phyloP scores from a whole-genome alignment of 1,140 invertebrate genomes.

The Aphaenogaster floridana region DNA sequence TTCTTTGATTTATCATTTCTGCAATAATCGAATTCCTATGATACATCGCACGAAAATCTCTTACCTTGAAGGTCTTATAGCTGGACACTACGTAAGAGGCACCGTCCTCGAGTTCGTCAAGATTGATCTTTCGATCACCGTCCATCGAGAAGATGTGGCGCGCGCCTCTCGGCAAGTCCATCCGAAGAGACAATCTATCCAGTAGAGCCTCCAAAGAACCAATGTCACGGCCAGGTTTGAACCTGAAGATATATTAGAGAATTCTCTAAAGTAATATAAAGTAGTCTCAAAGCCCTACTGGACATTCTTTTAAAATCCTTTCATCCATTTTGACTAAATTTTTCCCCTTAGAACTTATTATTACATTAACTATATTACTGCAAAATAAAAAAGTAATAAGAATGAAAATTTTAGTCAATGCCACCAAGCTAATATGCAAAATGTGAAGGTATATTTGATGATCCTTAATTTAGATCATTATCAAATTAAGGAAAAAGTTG shows the following conservation, averaged over 20 bases:
- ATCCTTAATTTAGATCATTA: not conserved
- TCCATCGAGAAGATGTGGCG: slow-evolving; percentile 97
- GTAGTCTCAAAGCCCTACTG: not conserved
- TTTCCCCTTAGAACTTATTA: not conserved
- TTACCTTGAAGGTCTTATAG: slow-evolving; percentile 96
- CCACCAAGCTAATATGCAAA: not conserved
- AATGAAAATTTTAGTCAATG: not conserved
- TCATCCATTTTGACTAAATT: not conserved
- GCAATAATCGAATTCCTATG: not conserved
- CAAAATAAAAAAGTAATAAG: not conserved
- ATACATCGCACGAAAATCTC: slow-evolving; percentile 68
- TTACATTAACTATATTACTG: not conserved
- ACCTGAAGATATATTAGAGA: slow-evolving; percentile 81
- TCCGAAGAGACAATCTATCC: slow-evolving; percentile 93
- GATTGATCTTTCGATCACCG: slow-evolving; percentile 92
- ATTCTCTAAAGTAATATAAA: not conserved
- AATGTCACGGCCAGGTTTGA: slow-evolving; percentile 95
- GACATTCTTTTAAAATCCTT: not conserved
- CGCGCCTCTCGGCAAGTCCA: slow-evolving; percentile 94
- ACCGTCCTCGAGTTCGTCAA: slow-evolving; percentile 96
- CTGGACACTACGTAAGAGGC: slow-evolving; percentile 97
- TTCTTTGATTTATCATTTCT: not conserved
- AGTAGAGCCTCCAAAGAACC: slow-evolving; percentile 94
- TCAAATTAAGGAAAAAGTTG: too few relatives aligned
- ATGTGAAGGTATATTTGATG: not conserved